phyloP scores from a whole-genome alignment of 2,888 invertebrate species.

The Pseudococcus jackbeardsleyi region DNA sequence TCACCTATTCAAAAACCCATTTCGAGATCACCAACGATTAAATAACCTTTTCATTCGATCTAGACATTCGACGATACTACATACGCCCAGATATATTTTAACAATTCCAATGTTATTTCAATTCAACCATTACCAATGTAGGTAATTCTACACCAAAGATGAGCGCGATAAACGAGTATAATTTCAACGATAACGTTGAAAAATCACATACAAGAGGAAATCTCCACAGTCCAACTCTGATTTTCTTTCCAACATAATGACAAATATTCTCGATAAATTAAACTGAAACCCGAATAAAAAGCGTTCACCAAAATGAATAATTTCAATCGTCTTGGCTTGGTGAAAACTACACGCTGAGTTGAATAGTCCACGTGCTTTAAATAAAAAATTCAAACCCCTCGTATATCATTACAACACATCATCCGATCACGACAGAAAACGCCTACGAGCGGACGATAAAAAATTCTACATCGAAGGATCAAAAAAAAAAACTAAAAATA shows the following conservation, averaged over 20 bases:
- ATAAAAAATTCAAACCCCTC: not conserved
- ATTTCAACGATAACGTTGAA: not conserved
- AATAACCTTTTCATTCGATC: no score
- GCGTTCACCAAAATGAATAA: not conserved
- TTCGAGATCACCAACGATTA: not conserved
- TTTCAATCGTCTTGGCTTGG: not conserved
- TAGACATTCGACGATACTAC: no score
- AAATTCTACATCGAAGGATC: not conserved
- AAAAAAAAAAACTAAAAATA: not conserved
- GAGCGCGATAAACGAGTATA: not conserved
- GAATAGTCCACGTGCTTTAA: constrained; percentile 18
- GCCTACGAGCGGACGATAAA: not conserved
- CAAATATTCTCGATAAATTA: constrained; percentile 12
- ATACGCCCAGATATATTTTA: no score
- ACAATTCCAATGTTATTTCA: no score
- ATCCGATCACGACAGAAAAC: not conserved
- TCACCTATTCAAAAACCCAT: not conserved
- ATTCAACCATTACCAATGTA: not conserved
- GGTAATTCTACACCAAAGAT: not conserved
- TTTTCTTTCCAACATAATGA: not conserved
- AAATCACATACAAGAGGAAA: not conserved
- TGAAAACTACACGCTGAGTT: constrained; percentile 20
- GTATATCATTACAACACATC: not conserved
- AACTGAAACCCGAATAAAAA: not conserved
- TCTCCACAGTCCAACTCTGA: not conserved